Evolutionary conservation across 1,140 invertebrate genomes (phyloP), one percentile per base, ranked within the genome.

Genomic region (Apocrypta bakeri): DNA sequence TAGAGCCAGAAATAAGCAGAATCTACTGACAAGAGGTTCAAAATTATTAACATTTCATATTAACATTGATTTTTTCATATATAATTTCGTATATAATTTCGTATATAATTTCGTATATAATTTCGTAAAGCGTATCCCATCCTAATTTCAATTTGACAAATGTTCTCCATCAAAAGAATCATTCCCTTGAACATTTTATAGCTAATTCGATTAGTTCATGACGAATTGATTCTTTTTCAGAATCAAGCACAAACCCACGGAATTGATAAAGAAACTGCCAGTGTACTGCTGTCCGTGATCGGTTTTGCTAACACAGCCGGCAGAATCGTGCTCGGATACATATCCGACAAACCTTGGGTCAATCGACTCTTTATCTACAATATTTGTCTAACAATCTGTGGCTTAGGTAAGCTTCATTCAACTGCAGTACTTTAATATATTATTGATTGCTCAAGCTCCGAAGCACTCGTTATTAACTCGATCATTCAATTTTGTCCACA

Each of bases 361-460:
- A 98, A 98, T 91, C 93, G 97, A 69, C 92, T 99, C 37, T 93
- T 94, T 83, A 93, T 98, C n/a, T 99, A 99, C 92, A 98, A 98
- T 90, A 87, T 94, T 33, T 96, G 96, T 85, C 93, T 99, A 27
- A 96, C 96, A 0, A 91, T 97, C 85, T 97, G 97, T 90, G 97
- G 97, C 71, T 87, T 97, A 84, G 93, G 96, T 97, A 91, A 95
- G 94, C n/a, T n/a, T 89, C 85, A 71, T 81, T 27, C 40, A 25
- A 73, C 74, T 48, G 12, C 72, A 17, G 25, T 8, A 64, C 48
- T 33, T 42, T 27, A 61, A 69, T 63, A 21, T 12, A 9, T 0
- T 24, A n/a, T 29, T 9, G 17, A n/a, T 72, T 12, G 25, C n/a
- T 72, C 31, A 40, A n/a, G 48, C 42, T 48, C 4, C 21, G 31